Conservation (phyloP, 2,888 invertebrate species). For the Poecilobothrus nobilitatus region DNA sequence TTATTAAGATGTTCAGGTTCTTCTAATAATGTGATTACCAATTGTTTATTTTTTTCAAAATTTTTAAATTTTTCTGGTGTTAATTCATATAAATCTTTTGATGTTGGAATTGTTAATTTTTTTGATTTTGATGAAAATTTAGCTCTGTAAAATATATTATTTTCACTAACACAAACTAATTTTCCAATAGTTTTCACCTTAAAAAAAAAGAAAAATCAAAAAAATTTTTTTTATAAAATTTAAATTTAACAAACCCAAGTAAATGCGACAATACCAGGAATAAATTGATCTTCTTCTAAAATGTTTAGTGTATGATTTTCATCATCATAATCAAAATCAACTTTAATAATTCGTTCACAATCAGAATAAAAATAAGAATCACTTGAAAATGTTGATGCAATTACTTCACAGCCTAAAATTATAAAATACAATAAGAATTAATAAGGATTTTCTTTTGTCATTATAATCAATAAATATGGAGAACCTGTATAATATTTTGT, state of each 20-base stretch:
- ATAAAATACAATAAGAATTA: constrained; percentile 24
- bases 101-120: neutral
- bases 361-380: constrained; percentile 26
- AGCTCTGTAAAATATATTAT: constrained; percentile 37
- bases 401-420: constrained; percentile 13
- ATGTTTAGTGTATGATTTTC: constrained; percentile 29
- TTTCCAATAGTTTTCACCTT: constrained; percentile 28
- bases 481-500: constrained; percentile 29
- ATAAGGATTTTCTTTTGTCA: constrained; percentile 27
- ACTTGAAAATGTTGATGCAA: constrained; percentile 16
- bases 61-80: neutral
- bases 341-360: constrained; percentile 30
- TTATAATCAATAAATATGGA: constrained; percentile 30
- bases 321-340: constrained; percentile 29
- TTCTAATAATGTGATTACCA: neutral
- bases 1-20: constrained; percentile 13
- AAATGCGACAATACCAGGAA: constrained; percentile 35
- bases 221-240: neutral
- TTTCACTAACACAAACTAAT: constrained; percentile 37
- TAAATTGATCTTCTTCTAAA: constrained; percentile 27
- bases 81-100: constrained; percentile 9
- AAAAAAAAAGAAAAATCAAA: neutral
- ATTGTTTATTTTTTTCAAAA: constrained; percentile 8
- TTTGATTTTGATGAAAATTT: constrained; percentile 5
- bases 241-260: constrained; percentile 28